These are phyloP conservation scores for Orius insidiosus DNA, from an alignment of 1,140 invertebrate species.

Conservation along the genomic window DNA sequence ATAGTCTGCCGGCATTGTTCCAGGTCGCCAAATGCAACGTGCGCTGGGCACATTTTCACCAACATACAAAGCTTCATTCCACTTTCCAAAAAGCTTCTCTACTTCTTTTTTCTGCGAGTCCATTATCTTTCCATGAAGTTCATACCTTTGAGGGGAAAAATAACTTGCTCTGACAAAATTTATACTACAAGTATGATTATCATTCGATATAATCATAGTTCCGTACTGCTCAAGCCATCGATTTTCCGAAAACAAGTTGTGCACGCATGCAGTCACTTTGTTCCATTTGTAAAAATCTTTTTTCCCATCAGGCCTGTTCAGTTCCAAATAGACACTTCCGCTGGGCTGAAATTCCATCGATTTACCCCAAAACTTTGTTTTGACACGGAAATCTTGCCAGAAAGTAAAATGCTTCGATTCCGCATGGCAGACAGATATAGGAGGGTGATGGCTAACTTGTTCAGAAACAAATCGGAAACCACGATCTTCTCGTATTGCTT, in stretches of 20 bases:
- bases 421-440: constrained; percentile 64
- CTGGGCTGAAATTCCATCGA: constrained; percentile 77
- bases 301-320: constrained; percentile 28
- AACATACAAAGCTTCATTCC: constrained; percentile 66
- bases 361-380: constrained; percentile 83
- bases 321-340: constrained; percentile 37
- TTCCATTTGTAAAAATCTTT: constrained; percentile 62
- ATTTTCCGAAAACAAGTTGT: constrained; percentile 66
- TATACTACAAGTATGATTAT: constrained; percentile 45
- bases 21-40: constrained; percentile 55
- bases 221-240: constrained; percentile 78
- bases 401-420: constrained; percentile 57
- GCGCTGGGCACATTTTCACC: constrained; percentile 51
- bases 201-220: constrained; percentile 52
- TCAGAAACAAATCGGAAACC: constrained; percentile 58
- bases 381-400: constrained; percentile 65
- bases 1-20: constrained; percentile 60
- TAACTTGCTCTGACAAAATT: constrained; percentile 70
- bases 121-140: constrained; percentile 50
- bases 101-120: constrained; percentile 32
- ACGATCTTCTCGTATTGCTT: constrained; percentile 57
- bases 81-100: constrained; percentile 54
- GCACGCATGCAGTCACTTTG: constrained; percentile 76
- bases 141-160: constrained; percentile 60
- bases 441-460: constrained; percentile 74